Base-by-base conservation (phyloP, 2,113 vertebrate species). In the Epinephelus fuscoguttatus region DNA sequence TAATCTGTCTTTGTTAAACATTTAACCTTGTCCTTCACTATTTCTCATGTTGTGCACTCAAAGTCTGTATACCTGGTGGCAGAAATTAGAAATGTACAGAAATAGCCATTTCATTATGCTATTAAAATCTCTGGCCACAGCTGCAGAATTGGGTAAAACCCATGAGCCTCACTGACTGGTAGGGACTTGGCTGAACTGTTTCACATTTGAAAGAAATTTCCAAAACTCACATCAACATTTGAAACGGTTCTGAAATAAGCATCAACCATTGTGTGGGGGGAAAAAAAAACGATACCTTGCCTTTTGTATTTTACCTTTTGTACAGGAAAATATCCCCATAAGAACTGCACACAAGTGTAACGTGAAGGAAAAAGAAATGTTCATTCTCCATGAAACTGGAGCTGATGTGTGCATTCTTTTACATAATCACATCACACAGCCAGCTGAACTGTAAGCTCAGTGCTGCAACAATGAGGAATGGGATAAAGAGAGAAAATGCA, bases 381-480 rank as follows among this genome's bases (percentile, higher is more conserved):
- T 73, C 62, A 49, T 18, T 71, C 53, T 67, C 55, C 27, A 42
- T 47, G 12, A 64, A 66, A 60, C 66, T 27, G 57, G 53, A 15
- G 55, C 55, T 60, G 45, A 73, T 49, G 19, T 57, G 50, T 69
- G 61, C n/a, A 1, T 56, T 62, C 67, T 68, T 81, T 81, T 52
- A 64, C 75, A 78, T 86, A 79, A 79, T 75, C 75, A 55, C 75
- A 86, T 70, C 75, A 75, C 66, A 72, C 71, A 80, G 70, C 70
- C 9, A 45, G 30, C 61, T 84, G 61, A 73, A 69, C 56, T 76
- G 55, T 33, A n/a, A 64, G 40, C 75, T 67, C 66, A 49, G 70
- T 33, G 76, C 67, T 76, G 80, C 80, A 60, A 61, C 66, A 80
- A 47, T 75, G 60, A 75, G 45, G 75, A 78, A 66, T 10, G 27